These are phyloP conservation scores for Atopsyche davidsoni DNA, from an alignment of 1,140 invertebrate species.

Conservation along the genomic window DNA sequence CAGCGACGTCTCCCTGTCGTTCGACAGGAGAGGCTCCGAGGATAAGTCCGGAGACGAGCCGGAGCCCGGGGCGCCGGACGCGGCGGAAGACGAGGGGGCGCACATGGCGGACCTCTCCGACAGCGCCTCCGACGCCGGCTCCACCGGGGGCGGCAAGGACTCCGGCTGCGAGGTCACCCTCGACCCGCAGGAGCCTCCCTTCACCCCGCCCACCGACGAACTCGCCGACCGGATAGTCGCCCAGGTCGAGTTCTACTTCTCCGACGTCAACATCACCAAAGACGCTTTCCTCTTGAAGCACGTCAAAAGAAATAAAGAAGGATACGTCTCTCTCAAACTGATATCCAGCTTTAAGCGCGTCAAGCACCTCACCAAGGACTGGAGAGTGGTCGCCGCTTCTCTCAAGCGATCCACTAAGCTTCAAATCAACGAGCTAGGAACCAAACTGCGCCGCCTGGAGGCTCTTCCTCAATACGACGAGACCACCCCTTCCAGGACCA, in stretches of 20 bases:
- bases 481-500: constrained; percentile 81
- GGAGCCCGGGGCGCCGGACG: constrained; percentile 5
- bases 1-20: constrained; percentile 55
- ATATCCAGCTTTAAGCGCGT: constrained; percentile 92
- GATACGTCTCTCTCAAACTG: constrained; percentile 88
- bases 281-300: constrained; percentile 93
- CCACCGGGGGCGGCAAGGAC: constrained; percentile 52
- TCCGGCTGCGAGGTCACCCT: constrained; percentile 59
- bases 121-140: constrained; percentile 53
- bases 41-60: constrained; percentile 21
- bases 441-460: constrained; percentile 80
- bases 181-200: constrained; percentile 49
- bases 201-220: constrained; percentile 62
- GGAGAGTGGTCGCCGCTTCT: constrained; percentile 82
- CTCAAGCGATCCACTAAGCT: constrained; percentile 73
- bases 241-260: constrained; percentile 91
- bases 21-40: constrained; percentile 44
- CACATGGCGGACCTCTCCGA: constrained; percentile 59
- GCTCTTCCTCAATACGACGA: constrained; percentile 86
- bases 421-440: constrained; percentile 84
- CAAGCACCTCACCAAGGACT: constrained; percentile 87
- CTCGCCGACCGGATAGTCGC: constrained; percentile 69
- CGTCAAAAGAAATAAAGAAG: constrained; percentile 88
- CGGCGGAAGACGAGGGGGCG: constrained; percentile 46
- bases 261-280: constrained; percentile 89